Conservation (phyloP, 2,888 invertebrate species). For the Aleiodes testaceus region DNA sequence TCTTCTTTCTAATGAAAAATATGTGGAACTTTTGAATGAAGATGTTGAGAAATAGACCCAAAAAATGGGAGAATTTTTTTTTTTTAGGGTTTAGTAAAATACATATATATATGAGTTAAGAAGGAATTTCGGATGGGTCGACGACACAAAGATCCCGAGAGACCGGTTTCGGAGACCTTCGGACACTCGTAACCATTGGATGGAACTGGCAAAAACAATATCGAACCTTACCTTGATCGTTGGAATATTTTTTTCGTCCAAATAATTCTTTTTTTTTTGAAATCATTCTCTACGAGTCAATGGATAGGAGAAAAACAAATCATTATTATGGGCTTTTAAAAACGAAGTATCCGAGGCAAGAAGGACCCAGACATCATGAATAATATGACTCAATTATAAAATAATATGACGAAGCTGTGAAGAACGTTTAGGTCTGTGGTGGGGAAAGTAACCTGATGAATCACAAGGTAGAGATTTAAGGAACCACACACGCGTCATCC, state of each 20-base stretch:
- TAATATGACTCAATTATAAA: constrained; percentile 18
- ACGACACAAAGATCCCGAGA: constrained; percentile 65
- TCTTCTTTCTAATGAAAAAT: no score
- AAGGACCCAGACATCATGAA: background rate
- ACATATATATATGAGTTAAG: constrained; percentile 53
- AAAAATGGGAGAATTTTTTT: constrained; percentile 1
- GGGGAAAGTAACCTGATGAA: constrained; percentile 39
- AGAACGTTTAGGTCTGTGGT: background rate
- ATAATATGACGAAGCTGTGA: constrained; percentile 26
- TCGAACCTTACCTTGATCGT: constrained; percentile 35
- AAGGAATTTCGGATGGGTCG: constrained; percentile 71
- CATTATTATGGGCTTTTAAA: no score
- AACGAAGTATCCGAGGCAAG: background rate
- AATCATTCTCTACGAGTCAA: background rate
- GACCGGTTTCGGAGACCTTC: constrained; percentile 71
- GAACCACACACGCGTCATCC: constrained; percentile 8
- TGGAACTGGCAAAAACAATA: constrained; percentile 34
- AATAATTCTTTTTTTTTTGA: background rate
- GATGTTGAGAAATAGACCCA: no score
- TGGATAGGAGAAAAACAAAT: no score
- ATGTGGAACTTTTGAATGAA: no score
- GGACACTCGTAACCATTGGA: constrained; percentile 50
- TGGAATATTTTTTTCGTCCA: background rate
- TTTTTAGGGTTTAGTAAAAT: background rate
- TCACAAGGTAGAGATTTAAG: constrained; percentile 32